Percentiles rank a stretch among this genome's conserved stretches.
Evolutionary conservation across 2,888 invertebrate species (phyloP).

Genomic region (Metopia argyrocephala): DNA sequence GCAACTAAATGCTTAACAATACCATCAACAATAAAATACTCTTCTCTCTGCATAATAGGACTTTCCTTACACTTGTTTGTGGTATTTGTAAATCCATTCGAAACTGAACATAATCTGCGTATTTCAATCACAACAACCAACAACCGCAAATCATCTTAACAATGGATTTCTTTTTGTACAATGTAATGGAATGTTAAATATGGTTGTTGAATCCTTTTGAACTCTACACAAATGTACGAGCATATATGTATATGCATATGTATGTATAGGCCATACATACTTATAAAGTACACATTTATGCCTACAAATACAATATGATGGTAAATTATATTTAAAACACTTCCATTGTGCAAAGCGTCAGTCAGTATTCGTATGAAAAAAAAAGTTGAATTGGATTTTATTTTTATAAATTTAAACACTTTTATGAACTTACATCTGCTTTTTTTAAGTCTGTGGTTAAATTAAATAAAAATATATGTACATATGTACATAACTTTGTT

Average conservation of each 20-base stretch:
- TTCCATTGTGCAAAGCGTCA: background rate
- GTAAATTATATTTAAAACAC: slow-evolving; percentile 21
- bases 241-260: background rate
- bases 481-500: too few relatives aligned
- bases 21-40: background rate
- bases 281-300: background rate
- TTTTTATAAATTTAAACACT: background rate
- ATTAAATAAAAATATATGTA: too few relatives aligned
- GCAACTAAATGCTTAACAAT: background rate
- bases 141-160: slow-evolving; percentile 30
- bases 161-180: slow-evolving; percentile 10
- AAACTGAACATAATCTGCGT: slow-evolving; percentile 11
- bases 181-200: slow-evolving; percentile 19
- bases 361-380: background rate
- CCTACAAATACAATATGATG: slow-evolving; percentile 21
- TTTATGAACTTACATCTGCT: too few relatives aligned
- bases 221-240: background rate
- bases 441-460: too few relatives aligned
- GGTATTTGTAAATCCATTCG: slow-evolving; percentile 1
- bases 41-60: background rate
- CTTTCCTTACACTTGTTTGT: background rate
- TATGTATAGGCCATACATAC: background rate
- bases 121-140: slow-evolving; percentile 13
- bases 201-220: background rate
- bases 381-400: background rate